Conservation (phyloP, 1,140 invertebrate species). For the Venustaconcha ellipsiformis region DNA sequence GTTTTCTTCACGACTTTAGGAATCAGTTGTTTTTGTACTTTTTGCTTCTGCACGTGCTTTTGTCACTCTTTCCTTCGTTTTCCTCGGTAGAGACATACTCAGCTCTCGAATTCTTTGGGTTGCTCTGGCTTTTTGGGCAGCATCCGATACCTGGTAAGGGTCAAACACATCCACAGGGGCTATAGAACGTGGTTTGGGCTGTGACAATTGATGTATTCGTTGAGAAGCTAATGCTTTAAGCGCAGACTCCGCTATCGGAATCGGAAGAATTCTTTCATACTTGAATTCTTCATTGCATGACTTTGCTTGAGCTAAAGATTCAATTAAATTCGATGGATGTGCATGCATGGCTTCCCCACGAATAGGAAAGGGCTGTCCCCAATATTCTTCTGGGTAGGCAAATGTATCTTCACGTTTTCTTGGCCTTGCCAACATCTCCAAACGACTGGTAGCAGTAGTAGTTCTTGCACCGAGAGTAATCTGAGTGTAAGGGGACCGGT, state of each 20-base stretch:
- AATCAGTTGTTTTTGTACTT: too few species aligned
- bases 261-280: constrained; percentile 47
- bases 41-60: too few species aligned
- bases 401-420: constrained; percentile 38
- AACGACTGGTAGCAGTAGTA: constrained; percentile 37
- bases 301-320: constrained; percentile 51
- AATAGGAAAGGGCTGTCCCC: constrained; percentile 44
- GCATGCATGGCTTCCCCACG: constrained; percentile 38
- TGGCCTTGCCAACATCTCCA: constrained; percentile 42
- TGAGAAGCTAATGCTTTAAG: constrained; percentile 56
- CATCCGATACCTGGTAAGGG: constrained; percentile 52
- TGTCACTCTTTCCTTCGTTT: constrained; percentile 7
- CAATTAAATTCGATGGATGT: constrained; percentile 36
- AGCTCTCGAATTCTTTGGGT: constrained; percentile 59
- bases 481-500: constrained; percentile 50
- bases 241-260: constrained; percentile 45
- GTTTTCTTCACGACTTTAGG: too few species aligned
- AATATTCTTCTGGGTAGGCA: constrained; percentile 39
- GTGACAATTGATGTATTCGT: constrained; percentile 54
- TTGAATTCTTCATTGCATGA: constrained; percentile 42
- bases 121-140: constrained; percentile 43
- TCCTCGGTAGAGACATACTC: constrained; percentile 53
- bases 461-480: constrained; percentile 36
- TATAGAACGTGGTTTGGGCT: constrained; percentile 49
- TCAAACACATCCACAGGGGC: constrained; percentile 60